Base-by-base conservation (phyloP, 2,888 invertebrate genomes). In the Tineola bisselliella region DNA sequence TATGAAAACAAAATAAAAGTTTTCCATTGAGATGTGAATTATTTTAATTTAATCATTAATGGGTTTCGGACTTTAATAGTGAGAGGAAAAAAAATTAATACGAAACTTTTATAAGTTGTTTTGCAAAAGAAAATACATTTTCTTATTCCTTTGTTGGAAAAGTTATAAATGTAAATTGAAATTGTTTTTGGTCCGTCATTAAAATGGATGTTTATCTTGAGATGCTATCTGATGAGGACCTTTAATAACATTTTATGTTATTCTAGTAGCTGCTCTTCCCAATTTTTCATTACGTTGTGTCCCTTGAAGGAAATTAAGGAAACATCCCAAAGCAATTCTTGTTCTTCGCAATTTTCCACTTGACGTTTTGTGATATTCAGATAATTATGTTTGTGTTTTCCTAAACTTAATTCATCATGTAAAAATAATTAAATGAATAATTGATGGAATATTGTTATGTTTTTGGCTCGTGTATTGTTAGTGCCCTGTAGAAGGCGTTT, bases 181-280 rank as follows among this genome's bases (percentile, higher is more conserved):
- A 48, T 48, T 13, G 48, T 48, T 48, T 48, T 48, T 48, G 48
- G 48, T 15, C 48, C 48, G 48, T 48, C 48, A 48, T 48, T 48
- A 48, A 25, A 48, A 48, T 6, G 17, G 48, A 48, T 48, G 48
- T 48, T 48, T 48, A 48, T 48, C 48, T 48, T 48, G 48, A 48
- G 48, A 48, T 48, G 48, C 48, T 17, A 48, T 48, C 48, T 48
- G 48, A 48, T 48, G 48, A 48, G 48, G 48, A 48, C 48, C 48
- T 48, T 48, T 48, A 48, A 48, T 48, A 48, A 48, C 48, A 15
- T 48, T 48, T 48, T 13, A 48, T 48, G 48, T 48, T 48, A 48
- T 48, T 48, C 48, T 17, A 48, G 48, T 15, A 17, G 48, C 48
- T 48, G 15, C 48, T 48, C 48, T 17, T 48, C 13, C 48, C 48